A percentile compares a stretch with the other conserved stretches of the same genome.
phyloP scores from a whole-genome alignment of 2,888 invertebrate species.

The Leptura quadrifasciata region DNA sequence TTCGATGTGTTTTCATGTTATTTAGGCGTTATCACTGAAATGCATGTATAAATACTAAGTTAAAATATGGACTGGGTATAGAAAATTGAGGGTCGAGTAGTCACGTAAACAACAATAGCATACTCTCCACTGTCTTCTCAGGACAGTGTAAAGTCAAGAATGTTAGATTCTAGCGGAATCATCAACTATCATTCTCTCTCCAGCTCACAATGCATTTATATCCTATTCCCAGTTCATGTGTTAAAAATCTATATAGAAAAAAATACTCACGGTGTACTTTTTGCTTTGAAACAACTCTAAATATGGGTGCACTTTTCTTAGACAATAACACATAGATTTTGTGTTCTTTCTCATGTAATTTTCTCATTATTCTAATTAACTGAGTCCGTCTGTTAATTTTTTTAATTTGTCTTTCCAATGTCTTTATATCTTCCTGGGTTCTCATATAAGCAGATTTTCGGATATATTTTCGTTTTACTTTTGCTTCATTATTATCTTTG shows the following conservation, averaged over 20 bases:
- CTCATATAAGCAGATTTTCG: conserved; percentile 27
- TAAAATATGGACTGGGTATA: too few species aligned
- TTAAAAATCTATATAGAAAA: neutral
- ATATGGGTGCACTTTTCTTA: conserved; percentile 41
- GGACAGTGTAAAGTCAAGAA: too few species aligned
- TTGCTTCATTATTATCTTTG: neutral
- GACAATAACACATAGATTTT: conserved; percentile 39
- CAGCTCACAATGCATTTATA: too few species aligned
- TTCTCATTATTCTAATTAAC: conserved; percentile 44
- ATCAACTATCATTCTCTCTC: too few species aligned
- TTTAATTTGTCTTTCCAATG: conserved; percentile 43
- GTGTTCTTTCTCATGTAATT: conserved; percentile 47
- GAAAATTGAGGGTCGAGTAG: too few species aligned
- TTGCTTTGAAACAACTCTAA: conserved; percentile 44
- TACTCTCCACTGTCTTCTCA: too few species aligned
- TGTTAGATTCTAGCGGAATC: too few species aligned
- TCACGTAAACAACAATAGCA: too few species aligned
- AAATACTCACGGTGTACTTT: conserved; percentile 41
- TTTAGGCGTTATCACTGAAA: too few species aligned
- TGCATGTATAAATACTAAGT: too few species aligned
- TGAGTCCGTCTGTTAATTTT: conserved; percentile 44
- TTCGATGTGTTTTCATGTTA: too few species aligned
- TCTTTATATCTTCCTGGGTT: conserved; percentile 32
- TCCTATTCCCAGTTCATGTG: too few species aligned
- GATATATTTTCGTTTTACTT: conserved; percentile 31